Evolutionary conservation across 1,140 invertebrate genomes (phyloP).

Genomic region (Chlorops oryzae): DNA sequence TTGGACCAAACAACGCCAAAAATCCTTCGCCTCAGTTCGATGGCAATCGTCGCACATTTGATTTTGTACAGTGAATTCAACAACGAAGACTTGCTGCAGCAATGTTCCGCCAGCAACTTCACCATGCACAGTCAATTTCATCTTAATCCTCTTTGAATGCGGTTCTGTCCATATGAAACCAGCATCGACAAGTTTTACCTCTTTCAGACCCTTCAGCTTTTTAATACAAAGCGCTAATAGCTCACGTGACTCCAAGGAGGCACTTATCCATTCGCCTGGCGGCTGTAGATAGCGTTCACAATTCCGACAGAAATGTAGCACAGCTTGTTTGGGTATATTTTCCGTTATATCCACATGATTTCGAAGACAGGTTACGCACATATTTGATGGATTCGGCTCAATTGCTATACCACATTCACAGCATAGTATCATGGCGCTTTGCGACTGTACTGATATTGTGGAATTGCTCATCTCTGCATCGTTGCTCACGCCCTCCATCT

Average conservation of each 20-base stretch:
- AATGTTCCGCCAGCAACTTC: slow-evolving; percentile 81
- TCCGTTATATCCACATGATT: slow-evolving; percentile 91
- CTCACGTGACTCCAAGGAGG: slow-evolving; percentile 87
- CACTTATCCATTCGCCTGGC: slow-evolving; percentile 84
- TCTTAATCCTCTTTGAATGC: slow-evolving; percentile 95
- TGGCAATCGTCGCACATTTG: slow-evolving; percentile 99
- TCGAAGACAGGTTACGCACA: slow-evolving; percentile 91
- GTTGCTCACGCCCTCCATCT: too few species aligned
- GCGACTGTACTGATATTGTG: too few species aligned
- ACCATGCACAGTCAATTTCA: slow-evolving; percentile 94
- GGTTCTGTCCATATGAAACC: slow-evolving; percentile 99
- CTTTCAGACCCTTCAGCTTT: slow-evolving; percentile 85
- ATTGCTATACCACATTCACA: slow-evolving; percentile 77
- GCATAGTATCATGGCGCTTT: slow-evolving; percentile 50
- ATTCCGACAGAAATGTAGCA: slow-evolving; percentile 81
- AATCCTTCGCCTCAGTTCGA: slow-evolving; percentile 93
- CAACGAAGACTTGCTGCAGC: slow-evolving; percentile 86
- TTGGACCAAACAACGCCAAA: slow-evolving; percentile 89
- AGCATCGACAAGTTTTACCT: slow-evolving; percentile 89
- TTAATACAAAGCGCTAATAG: slow-evolving; percentile 88
- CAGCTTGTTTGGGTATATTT: slow-evolving; percentile 91
- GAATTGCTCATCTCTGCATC: too few species aligned
- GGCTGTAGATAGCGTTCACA: slow-evolving; percentile 95
- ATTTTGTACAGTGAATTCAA: slow-evolving; percentile 85
- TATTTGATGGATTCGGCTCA: slow-evolving; percentile 93